Base-by-base conservation (phyloP, 2,888 invertebrate species). In the Drosophila hamatofila region DNA sequence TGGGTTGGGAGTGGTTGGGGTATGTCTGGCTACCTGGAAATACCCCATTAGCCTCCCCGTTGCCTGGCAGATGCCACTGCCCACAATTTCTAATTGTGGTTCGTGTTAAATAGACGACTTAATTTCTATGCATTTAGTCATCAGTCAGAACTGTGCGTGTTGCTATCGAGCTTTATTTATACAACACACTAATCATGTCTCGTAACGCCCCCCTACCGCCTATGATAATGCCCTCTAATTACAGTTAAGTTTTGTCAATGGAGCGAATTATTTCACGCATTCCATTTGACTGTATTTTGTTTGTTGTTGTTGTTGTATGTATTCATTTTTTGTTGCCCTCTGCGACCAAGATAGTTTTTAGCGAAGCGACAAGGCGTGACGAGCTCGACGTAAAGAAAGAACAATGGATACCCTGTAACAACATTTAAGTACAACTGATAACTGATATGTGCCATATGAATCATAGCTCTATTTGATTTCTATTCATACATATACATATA, bases 261-360 rank as follows among this genome's bases (percentile, higher is more conserved):
- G 2, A 59, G 37, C 64, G 66, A 41, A 41, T 62, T 66, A 49
- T 62, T 46, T 66, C 55, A 35, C 27, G 46, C 42, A 67, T 67
- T 46, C 62, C 51, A 51, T 51, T 2, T 2, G 37, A 51, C 30
- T 9, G 11, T 33, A 33, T 21, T 33, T 14, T 30, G 2, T 6
- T 49, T 25, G 3, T 16, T n/a, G n/a, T n/a, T n/a, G n/a, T 8
- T 35, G 5, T 16, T 14, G n/a, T 35, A 14, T 27, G 27, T 8
- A 27, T 27, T 27, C 7, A 8, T 12, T 12, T 33, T 35, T 35
- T 35, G 5, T 25, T 8, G 3, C 23, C 16, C 23, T 8, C 16
- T 16, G 8, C 16, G 27, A 11, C 12, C n/a, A 18, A 49, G 30
- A 49, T 49, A 2, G 30, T 30, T 27, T 30, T 30, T 27, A 21